Conservation (phyloP, 2,888 invertebrate genomes). For the Scaptodrosophila latifasciaeformis region DNA sequence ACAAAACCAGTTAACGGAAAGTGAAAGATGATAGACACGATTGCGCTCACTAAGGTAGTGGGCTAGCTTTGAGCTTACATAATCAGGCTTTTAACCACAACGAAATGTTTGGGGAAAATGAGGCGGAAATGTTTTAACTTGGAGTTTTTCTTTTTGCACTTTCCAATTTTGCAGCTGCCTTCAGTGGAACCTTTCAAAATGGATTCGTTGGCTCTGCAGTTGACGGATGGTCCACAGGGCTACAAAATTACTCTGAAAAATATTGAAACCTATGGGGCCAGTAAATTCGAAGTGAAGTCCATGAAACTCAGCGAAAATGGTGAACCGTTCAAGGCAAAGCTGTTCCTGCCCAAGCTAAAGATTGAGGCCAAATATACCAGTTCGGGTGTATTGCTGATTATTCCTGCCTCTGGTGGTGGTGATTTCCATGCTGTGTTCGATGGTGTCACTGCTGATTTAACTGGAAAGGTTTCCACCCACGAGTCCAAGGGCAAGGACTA, state of each 20-base stretch:
- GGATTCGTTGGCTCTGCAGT: constrained; percentile 79
- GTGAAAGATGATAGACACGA: background rate
- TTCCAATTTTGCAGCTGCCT: constrained; percentile 77
- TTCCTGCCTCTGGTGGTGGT: constrained; percentile 83
- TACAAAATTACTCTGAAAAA: constrained; percentile 79
- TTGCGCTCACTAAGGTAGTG: background rate
- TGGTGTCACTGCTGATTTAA: constrained; percentile 78
- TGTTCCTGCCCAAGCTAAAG: constrained; percentile 80
- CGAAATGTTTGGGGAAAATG: constrained; percentile 11
- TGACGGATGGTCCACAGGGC: constrained; percentile 77
- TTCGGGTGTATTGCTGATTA: constrained; percentile 81
- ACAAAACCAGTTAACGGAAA: constrained; percentile 11
- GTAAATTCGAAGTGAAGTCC: constrained; percentile 78
- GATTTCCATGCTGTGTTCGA: constrained; percentile 81
- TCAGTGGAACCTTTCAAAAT: constrained; percentile 81
- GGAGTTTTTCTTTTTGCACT: background rate
- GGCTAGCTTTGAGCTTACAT: constrained; percentile 24
- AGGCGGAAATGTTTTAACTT: constrained; percentile 26
- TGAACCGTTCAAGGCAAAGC: constrained; percentile 80
- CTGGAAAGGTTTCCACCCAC: constrained; percentile 77
- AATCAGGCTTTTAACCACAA: constrained; percentile 9
- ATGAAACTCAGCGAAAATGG: constrained; percentile 78
- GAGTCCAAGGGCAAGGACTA: constrained; percentile 76
- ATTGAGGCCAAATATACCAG: constrained; percentile 82
- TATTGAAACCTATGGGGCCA: constrained; percentile 80